A percentile compares a stretch with the other conserved stretches of the same genome.
Evolutionary conservation across 2,113 vertebrate genomes (phyloP).

Genomic region (Origma solitaria): DNA sequence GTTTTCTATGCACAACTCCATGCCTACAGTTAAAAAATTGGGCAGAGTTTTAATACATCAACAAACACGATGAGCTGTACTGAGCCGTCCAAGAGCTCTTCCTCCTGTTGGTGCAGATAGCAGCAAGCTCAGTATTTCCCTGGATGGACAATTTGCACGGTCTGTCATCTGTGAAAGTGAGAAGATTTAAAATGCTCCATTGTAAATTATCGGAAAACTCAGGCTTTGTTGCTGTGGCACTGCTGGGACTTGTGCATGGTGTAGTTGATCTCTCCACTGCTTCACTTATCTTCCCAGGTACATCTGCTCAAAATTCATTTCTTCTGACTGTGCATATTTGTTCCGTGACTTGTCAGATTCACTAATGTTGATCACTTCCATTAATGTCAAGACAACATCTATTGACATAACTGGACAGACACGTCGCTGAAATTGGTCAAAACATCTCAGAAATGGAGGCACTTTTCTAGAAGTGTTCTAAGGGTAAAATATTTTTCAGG

Average conservation of each 20-base stretch:
- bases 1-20: not conserved
- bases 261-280: not conserved
- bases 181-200: not conserved
- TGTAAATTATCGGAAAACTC: not conserved
- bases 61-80: accelerated
- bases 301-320: not conserved
- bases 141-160: not conserved
- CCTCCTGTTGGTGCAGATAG: not conserved
- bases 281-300: not conserved
- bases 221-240: not conserved
- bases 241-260: not conserved
- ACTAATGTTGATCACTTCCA: not conserved
- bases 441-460: not conserved
- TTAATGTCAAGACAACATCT: not conserved
- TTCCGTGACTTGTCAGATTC: not conserved
- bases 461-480: not conserved
- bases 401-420: not conserved
- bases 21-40: not conserved
- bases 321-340: not conserved
- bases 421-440: not conserved
- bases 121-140: not conserved
- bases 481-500: not conserved
- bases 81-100: not conserved
- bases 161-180: not conserved
- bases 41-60: not conserved